Percentiles rank a stretch among this genome's conserved stretches.
Conservation (phyloP, 2,888 invertebrate genomes). For the Andrena camellia region DNA sequence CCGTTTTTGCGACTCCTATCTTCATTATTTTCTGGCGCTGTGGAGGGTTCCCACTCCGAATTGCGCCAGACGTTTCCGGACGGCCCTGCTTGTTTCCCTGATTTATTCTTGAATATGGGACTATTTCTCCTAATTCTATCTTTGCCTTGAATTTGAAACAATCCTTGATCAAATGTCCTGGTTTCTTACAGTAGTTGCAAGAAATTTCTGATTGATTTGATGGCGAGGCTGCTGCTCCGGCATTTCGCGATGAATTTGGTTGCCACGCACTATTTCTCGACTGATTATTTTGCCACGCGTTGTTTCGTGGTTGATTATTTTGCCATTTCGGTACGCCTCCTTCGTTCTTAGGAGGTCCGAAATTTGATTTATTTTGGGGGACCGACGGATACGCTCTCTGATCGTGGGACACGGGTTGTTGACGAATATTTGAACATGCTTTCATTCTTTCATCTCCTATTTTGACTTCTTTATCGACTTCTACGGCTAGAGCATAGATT, state of each 20-base stretch:
- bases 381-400: background rate
- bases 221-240: background rate
- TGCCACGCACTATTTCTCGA: background rate
- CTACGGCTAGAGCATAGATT: background rate
- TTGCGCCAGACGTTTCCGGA: no score
- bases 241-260: background rate
- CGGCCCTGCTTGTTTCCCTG: background rate
- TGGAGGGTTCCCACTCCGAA: background rate
- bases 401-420: background rate
- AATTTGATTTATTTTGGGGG: background rate
- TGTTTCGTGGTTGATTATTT: no score
- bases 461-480: background rate
- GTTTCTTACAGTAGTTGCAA: background rate
- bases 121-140: background rate
- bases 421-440: background rate
- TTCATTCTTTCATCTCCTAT: background rate
- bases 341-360: no score
- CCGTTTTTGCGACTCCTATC: background rate
- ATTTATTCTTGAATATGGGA: background rate
- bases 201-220: background rate
- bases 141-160: background rate
- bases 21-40: background rate
- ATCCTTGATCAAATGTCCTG: background rate
- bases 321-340: no score
- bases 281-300: background rate